Conservation (phyloP, 2,113 vertebrate species). For the Garra rufa region DNA sequence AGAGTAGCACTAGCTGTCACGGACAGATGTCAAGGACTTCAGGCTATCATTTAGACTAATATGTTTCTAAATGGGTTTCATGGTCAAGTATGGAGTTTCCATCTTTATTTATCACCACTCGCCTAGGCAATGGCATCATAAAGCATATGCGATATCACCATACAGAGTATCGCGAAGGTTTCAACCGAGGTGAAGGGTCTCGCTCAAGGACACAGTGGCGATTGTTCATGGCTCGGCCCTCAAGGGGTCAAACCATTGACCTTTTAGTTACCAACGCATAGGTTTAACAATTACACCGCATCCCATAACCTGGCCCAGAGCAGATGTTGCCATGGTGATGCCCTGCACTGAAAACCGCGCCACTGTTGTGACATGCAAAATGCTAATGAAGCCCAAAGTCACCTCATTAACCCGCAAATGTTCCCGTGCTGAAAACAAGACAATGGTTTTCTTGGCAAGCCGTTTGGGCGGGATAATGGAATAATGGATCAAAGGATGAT, state of each 20-base stretch:
- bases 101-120: not conserved
- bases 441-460: not conserved
- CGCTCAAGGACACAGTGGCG: not conserved
- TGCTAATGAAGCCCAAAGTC: conserved; percentile 35
- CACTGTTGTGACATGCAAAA: conserved; percentile 28
- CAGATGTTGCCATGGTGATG: conserved; percentile 37
- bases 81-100: not conserved
- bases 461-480: not conserved
- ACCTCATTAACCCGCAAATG: conserved; percentile 40
- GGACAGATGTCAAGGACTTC: not conserved
- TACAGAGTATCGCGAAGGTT: not conserved
- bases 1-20: not conserved
- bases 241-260: not conserved
- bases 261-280: not conserved
- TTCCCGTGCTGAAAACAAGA: conserved; percentile 9
- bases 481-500: not conserved
- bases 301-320: conserved; percentile 13
- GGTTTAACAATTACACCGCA: not conserved
- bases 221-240: not conserved
- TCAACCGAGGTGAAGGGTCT: not conserved
- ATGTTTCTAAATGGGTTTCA: not conserved
- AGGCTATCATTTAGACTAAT: not conserved
- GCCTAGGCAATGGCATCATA: not conserved
- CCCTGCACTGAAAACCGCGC: conserved; percentile 6
- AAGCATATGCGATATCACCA: not conserved